Conservation (phyloP, 2,797 vertebrate genomes). For the Enoplosus armatus region DNA sequence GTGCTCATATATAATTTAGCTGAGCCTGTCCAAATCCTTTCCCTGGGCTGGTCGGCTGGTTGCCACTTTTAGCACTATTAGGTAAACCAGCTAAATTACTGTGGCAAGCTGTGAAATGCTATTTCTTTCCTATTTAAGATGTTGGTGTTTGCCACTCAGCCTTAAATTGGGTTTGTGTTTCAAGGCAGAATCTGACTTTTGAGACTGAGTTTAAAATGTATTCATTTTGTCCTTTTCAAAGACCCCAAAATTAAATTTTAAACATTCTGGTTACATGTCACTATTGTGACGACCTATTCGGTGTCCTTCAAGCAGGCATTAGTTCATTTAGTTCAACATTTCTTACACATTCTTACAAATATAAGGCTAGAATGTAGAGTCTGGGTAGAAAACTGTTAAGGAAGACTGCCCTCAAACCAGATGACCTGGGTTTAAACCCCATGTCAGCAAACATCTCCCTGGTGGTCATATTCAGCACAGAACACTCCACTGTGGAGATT, state of each 20-base stretch:
- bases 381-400: not conserved
- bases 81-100: conserved; percentile 56
- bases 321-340: not conserved
- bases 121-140: conserved; percentile 40
- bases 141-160: conserved; percentile 17
- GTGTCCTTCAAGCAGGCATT: not conserved
- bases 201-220: not conserved
- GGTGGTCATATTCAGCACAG: conserved; percentile 24
- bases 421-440: conserved; percentile 29
- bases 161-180: conserved; percentile 34
- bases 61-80: conserved; percentile 55
- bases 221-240: not conserved
- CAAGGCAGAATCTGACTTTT: conserved; percentile 14
- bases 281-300: not conserved
- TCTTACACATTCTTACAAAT: conserved; percentile 5
- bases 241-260: not conserved
- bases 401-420: conserved; percentile 17
- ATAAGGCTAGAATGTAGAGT: not conserved
- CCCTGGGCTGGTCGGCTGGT: conserved; percentile 9
- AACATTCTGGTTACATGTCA: not conserved
- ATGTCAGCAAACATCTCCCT: conserved; percentile 38
- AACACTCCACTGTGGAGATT: conserved; percentile 4
- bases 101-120: conserved; percentile 52
- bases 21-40: conserved; percentile 24
- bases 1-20: conserved; percentile 6